Percentiles rank a stretch among this genome's conserved stretches.
phyloP scores from a whole-genome alignment of 2,797 vertebrate genomes.

The Erithacus rubecula region DNA sequence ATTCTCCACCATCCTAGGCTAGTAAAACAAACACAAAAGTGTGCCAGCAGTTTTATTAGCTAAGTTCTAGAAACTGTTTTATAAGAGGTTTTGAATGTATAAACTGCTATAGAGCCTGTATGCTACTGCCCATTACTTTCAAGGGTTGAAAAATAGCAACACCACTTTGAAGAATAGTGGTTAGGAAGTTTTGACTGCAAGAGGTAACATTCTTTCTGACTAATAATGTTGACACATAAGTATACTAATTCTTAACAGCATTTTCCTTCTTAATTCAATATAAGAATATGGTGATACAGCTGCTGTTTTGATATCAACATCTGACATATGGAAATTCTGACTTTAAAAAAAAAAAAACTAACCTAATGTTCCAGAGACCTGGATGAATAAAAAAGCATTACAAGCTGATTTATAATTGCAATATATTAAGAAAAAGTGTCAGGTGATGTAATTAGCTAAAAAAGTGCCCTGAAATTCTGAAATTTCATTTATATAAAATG shows the following conservation, averaged over 20 bases:
- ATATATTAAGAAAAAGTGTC: background rate
- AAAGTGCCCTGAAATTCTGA: background rate
- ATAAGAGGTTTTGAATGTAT: background rate
- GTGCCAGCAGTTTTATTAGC: background rate
- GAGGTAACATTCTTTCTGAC: background rate
- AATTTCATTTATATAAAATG: background rate
- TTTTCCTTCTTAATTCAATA: constrained; percentile 14
- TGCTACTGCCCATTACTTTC: background rate
- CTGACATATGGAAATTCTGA: constrained; percentile 25
- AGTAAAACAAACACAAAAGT: background rate
- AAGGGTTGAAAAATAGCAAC: background rate
- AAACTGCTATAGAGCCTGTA: background rate
- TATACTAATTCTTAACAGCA: background rate
- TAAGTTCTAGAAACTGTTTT: background rate
- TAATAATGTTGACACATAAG: background rate
- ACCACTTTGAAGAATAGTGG: background rate
- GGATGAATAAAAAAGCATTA: background rate
- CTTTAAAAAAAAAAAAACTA: constrained; percentile 43
- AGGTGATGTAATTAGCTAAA: background rate
- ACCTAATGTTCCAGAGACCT: background rate
- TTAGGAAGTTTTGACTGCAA: background rate
- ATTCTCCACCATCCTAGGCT: background rate
- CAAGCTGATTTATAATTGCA: background rate
- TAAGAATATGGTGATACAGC: constrained; percentile 4
- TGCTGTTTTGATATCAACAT: constrained; percentile 54